Conservation (phyloP, 2,797 vertebrate species). For the Syndactyla subalaris region DNA sequence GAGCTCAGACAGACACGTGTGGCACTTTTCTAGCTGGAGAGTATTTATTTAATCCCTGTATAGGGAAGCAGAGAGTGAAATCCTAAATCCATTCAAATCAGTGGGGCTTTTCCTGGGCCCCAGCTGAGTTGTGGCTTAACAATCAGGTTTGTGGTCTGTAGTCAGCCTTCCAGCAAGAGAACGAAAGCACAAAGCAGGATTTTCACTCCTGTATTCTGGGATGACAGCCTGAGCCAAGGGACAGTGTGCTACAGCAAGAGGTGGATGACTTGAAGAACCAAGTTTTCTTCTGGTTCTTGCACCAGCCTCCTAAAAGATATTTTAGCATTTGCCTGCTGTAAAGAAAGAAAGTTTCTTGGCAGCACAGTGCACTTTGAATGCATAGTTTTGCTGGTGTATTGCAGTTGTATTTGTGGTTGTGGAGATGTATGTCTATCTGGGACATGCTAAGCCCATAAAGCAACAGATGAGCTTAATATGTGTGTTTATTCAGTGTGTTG, state of each 20-base stretch:
- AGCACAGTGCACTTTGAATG: background rate
- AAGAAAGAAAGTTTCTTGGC: background rate
- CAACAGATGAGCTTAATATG: background rate
- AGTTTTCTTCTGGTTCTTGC: background rate
- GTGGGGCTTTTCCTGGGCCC: background rate
- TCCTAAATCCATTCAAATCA: background rate
- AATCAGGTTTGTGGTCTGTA: background rate
- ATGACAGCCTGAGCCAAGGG: background rate
- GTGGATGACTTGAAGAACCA: background rate
- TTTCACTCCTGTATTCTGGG: background rate
- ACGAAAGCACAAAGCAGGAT: background rate
- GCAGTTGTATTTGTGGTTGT: background rate
- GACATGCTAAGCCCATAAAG: background rate
- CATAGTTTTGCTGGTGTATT: background rate
- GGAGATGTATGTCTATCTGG: background rate
- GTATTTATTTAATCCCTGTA: background rate
- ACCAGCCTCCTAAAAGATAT: background rate
- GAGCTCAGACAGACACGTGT: background rate
- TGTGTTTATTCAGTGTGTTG: background rate
- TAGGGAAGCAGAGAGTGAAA: background rate
- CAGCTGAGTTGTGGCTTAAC: background rate
- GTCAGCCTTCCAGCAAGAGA: background rate
- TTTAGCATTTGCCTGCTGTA: background rate
- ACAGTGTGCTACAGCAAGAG: background rate
- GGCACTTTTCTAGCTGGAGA: background rate